Percentiles rank a stretch among this genome's conserved stretches.
Evolutionary conservation across 2,888 invertebrate genomes (phyloP).

Genomic region (Eumacrocentrus americanus): DNA sequence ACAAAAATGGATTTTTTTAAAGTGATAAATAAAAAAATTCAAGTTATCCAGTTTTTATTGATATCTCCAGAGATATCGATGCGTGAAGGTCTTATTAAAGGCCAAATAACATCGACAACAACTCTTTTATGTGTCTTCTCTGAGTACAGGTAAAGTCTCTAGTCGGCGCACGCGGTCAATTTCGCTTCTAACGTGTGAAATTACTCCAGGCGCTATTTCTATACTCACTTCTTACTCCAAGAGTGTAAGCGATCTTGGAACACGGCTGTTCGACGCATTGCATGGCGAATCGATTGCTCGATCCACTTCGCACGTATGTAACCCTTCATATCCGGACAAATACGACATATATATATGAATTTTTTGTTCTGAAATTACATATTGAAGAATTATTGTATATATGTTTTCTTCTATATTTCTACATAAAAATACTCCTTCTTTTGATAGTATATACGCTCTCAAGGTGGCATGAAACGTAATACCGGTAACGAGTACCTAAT

Average conservation of each 20-base stretch:
- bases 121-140: background rate
- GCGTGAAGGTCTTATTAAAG: no score
- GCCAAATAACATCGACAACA: background rate
- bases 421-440: background rate
- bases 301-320: constrained; percentile 14
- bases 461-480: constrained; percentile 48
- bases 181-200: constrained; percentile 50
- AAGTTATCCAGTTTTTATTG: no score
- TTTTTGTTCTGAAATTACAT: background rate
- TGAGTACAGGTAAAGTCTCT: background rate
- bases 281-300: constrained; percentile 22
- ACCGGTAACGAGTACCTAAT: constrained; percentile 57
- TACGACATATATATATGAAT: background rate
- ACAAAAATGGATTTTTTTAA: no score
- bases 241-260: constrained; percentile 4
- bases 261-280: constrained; percentile 20
- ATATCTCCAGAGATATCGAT: no score
- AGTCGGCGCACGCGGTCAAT: constrained; percentile 40
- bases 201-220: constrained; percentile 47
- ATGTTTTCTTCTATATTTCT: no score
- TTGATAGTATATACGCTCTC: background rate
- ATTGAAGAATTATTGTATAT: no score
- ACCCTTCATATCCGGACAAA: constrained; percentile 8
- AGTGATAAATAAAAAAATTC: no score
- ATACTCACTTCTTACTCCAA: constrained; percentile 40